Evolutionary conservation across 1,140 invertebrate genomes (phyloP), one percentile per base, ranked within the genome.

Genomic region (Euschistus heros): DNA sequence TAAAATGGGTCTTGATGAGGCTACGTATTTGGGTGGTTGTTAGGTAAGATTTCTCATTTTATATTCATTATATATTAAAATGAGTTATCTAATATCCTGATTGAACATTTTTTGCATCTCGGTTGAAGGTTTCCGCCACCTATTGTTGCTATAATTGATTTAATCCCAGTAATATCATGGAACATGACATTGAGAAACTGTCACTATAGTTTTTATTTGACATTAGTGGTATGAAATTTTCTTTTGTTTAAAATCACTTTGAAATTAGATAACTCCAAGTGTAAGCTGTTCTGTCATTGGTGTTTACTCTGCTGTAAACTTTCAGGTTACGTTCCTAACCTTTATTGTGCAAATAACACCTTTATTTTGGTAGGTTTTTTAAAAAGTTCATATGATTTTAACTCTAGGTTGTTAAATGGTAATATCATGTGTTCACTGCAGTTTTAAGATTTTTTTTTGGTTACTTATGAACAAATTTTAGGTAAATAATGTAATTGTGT

Each of bases 1-100:
- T 44, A 65, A 65, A 65, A 65, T 65, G 64, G 64, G 50, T 59
- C 24, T 44, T 24, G 55, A 61, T 24, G 59, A 61, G 33, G 59
- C 59, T 61, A 61, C 59, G 59, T 61, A 61, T 61, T 61, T 61
- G 59, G 59, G 30, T 44, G n/a, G 26, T 61, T 61, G 30, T 42
- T 61, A 61, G 59, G 59, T 61, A 61, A 42, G 64, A 26, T 27
- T 30, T 27, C 33, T 47, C 26, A 20, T 54, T 64, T 33, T 27
- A 64, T 2, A 3, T 24, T 24, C 2, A 64, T 50, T 64, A 26
- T 26, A 5, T 18, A 15, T 10, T 64, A 4, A 64, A 26, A 24
- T 47, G 62, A 52, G 62, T 30, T 64, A n/a, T 26, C 10, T 47
- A 52, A 27, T 52, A 17, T 26, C n/a, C 44, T 27, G 42, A 6